Base-by-base conservation (phyloP, 1,140 invertebrate genomes). In the Polypedilum vanderplanki region DNA sequence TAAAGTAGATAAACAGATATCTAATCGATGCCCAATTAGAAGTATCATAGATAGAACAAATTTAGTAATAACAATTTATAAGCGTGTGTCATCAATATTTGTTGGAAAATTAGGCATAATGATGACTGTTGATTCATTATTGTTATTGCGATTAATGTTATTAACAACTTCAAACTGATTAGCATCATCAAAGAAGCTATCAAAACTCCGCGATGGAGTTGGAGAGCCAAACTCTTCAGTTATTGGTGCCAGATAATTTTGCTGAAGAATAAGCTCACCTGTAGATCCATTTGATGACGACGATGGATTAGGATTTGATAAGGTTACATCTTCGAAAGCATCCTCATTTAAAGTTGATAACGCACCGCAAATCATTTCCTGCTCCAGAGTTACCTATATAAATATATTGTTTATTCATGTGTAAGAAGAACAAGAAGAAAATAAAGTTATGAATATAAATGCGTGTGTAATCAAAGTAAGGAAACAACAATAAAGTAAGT, bases 341-440 rank as follows among this genome's bases (percentile, higher is more conserved):
- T 96, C 94, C 85, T 96, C 94, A 80, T 95, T 96, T 3, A 97
- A 85, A 0, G 94, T 94, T 83, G 96, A 93, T 41, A 97, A 83
- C 0, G 93, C 94, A 75, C 94, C 94, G 81, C 93, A 94, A 78
- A 97, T 96, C 92, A 96, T 94, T 83, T 95, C 93, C 80, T 96
- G 93, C 83, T 97, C 94, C 76, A 97, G 84, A 0, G 94, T 95
- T 41, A 97, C 93, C 94, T 96, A 77, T 24, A 79, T 80, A 15
- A 79, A 15, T 40, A 76, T 77, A 77, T 33, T 33, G 5, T 33
- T 33, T 5, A 33, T 33, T 33, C 24, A 33, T 33, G 24, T 33
- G 24, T 3, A 33, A 33, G 5, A 33, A 33, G 24, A 33, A 33
- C 2, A 33, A 33, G 5, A 33, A 33, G 5, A 33, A 33, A 5